phyloP scores from a whole-genome alignment of 2,888 invertebrate species.

The Parelbella ahira region DNA sequence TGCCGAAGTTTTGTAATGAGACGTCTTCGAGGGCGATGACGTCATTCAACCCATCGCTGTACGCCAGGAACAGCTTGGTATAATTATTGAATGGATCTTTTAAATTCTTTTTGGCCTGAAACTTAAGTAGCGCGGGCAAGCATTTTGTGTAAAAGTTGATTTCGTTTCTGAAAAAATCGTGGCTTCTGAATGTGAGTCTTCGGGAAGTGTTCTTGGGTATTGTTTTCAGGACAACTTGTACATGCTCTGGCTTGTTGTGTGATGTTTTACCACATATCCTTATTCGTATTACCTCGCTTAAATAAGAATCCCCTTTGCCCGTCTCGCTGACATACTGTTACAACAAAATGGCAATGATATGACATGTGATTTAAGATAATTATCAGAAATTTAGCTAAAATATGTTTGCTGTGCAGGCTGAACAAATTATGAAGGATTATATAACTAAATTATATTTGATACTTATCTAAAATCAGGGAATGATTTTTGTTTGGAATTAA shows the following conservation, averaged over 20 bases:
- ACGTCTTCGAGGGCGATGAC: conserved; percentile 81
- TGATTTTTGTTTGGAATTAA: too few species aligned
- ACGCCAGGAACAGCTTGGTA: conserved; percentile 63
- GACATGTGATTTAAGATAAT: too few species aligned
- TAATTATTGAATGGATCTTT: conserved; percentile 76
- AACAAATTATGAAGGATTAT: too few species aligned
- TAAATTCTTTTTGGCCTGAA: conserved; percentile 54
- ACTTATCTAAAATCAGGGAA: too few species aligned
- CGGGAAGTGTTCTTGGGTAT: conserved; percentile 83
- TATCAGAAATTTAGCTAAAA: not conserved
- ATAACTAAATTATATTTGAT: too few species aligned
- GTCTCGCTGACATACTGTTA: conserved; percentile 66
- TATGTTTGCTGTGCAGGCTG: not conserved
- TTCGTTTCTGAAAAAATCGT: conserved; percentile 86
- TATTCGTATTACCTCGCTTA: conserved; percentile 83
- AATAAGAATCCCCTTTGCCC: conserved; percentile 85
- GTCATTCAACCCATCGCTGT: conserved; percentile 77
- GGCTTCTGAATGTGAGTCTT: conserved; percentile 82
- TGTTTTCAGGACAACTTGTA: conserved; percentile 83
- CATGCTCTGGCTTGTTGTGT: conserved; percentile 41
- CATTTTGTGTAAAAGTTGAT: conserved; percentile 82
- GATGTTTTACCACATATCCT: conserved; percentile 69
- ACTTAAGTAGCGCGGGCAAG: conserved; percentile 66
- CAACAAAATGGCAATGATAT: not conserved
- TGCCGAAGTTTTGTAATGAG: conserved; percentile 58